Evolutionary conservation across 2,113 vertebrate species (phyloP), one percentile per base, ranked within the genome.

Genomic region (Tenrec ecaudatus): DNA sequence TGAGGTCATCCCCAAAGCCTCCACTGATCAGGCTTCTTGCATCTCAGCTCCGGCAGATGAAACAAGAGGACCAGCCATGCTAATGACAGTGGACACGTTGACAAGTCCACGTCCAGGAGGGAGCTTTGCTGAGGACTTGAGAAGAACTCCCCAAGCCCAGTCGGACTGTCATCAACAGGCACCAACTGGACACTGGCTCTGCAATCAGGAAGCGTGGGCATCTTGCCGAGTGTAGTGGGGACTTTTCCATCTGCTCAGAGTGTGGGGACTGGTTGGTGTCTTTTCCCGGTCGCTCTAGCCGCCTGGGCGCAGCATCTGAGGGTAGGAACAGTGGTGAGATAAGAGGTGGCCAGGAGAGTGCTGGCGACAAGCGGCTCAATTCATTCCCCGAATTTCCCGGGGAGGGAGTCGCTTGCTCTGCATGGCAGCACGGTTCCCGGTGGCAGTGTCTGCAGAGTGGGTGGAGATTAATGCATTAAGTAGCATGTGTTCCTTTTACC

Each of bases 301-400:
- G 15, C 19, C 1, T 23, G 7, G 47, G 2, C 1, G 27, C 29
- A 19, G 38, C 33, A 3, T 58, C n/a, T 10, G 25, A 76, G 69
- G 8, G 10, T 15, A 27, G 80, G 38, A 36, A 64, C 4, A 60
- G 19, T 36, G 22, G 27, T 23, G 20, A 84, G 12, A 76, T 0
- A 58, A 89, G 27, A 82, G 3, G 91, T 62, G 79, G 82, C 36
- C 94, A 88, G 82, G 89, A 57, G 92, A 86, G 91, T 47, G 92
- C 95, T 92, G 82, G 77, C 58, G 85, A 84, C 92, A 64, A 80
- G 22, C 90, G 92, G 86, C 90, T 93, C 93, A 76, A 82, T 95
- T 93, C 60, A 86, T 96, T 97, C 94, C 84, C 89, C 93, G 95
- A 96, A 90, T 96, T 93, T 82, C 85, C 27, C 87, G 33, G n/a